Percentiles rank a stretch among this genome's conserved stretches.
Conservation (phyloP, 2,113 vertebrate species). For the Zeus faber region DNA sequence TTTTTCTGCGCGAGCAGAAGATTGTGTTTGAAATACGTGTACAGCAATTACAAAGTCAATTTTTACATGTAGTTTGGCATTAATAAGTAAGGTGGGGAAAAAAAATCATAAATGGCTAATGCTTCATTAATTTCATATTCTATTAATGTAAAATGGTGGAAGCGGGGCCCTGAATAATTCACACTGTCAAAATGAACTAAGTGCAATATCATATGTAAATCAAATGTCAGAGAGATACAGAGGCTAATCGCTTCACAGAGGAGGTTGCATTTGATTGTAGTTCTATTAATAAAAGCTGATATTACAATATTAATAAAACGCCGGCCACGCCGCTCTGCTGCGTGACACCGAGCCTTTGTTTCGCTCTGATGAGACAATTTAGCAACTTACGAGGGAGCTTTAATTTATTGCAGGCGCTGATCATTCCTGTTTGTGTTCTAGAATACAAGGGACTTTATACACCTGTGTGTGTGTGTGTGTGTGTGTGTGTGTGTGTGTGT, state of each 20-base stretch:
- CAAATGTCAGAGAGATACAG: constrained; percentile 53
- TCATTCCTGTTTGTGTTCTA: no score
- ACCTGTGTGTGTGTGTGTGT: no score
- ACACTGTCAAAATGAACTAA: constrained; percentile 33
- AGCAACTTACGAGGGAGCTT: background rate
- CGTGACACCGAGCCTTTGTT: constrained; percentile 4
- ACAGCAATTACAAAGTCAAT: constrained; percentile 61
- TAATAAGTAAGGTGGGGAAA: constrained; percentile 55
- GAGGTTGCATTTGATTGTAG: constrained; percentile 35
- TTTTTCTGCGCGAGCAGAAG: constrained; percentile 31
- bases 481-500: background rate
- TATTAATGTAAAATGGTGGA: constrained; percentile 58
- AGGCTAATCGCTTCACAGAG: constrained; percentile 27
- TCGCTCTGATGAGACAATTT: background rate
- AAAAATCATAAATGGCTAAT: constrained; percentile 60
- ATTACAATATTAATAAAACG: constrained; percentile 9
- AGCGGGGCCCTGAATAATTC: constrained; percentile 54
- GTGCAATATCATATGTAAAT: constrained; percentile 55
- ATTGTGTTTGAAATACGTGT: constrained; percentile 56
- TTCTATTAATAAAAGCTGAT: constrained; percentile 26
- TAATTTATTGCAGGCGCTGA: no score
- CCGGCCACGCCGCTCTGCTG: background rate
- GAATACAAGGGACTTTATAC: no score
- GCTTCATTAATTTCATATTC: constrained; percentile 62
- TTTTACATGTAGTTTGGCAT: constrained; percentile 53